A percentile compares a stretch with the other conserved stretches of the same genome.
Evolutionary conservation across 2,113 vertebrate species (phyloP).

Genomic region (Papio anubis): DNA sequence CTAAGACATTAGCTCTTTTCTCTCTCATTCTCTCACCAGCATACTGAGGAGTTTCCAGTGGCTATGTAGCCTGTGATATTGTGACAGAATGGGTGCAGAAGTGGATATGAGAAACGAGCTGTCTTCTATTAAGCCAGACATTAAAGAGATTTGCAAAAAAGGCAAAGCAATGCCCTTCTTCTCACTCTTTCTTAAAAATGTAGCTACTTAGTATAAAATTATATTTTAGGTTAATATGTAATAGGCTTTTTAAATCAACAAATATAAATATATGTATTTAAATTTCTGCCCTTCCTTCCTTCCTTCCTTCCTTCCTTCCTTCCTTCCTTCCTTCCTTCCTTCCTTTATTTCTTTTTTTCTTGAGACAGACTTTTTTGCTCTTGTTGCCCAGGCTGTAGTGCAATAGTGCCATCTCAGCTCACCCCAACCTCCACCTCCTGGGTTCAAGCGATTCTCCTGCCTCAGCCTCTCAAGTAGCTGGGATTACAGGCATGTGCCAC

Average conservation of each 20-base stretch:
- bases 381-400: no score
- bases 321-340: no score
- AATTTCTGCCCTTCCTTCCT: background rate
- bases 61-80: background rate
- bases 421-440: no score
- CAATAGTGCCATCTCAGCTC: no score
- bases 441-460: no score
- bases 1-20: background rate
- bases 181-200: background rate
- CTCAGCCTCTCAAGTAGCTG: no score
- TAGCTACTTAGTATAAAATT: background rate
- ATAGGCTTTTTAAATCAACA: conserved; percentile 13
- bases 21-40: background rate
- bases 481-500: no score
- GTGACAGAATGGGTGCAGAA: background rate
- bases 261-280: background rate
- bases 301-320: no score
- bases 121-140: background rate
- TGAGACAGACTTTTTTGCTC: no score
- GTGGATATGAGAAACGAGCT: background rate
- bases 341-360: no score
- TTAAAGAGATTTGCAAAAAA: background rate
- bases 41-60: conserved; percentile 26
- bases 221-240: conserved; percentile 28
- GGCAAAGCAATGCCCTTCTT: background rate